Base-by-base conservation (phyloP, 2,888 invertebrate species). In the Maniola hyperantus region DNA sequence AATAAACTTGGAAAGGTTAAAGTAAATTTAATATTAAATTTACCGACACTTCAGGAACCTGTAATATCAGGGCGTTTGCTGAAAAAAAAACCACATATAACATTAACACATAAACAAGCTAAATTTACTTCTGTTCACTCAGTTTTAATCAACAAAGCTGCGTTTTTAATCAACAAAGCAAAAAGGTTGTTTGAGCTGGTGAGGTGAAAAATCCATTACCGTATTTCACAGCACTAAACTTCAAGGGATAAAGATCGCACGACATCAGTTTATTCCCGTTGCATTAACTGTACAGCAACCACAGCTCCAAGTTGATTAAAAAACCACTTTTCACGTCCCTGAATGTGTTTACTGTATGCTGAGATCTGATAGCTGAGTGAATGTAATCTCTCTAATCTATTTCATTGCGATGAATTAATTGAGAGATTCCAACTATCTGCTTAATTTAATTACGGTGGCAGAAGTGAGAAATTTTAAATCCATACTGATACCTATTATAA, bases 281-380 rank as follows among this genome's bases (percentile, higher is more conserved):
- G 60, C 66, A 62, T 69, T 67, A 64, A 42, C 36, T 61, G 64
- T 34, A 61, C 64, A 64, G 60, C 60, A 64, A 57, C 57, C 63
- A 44, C 66, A 60, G 63, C 42, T 64, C 39, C 44, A 60, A 50
- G 51, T 64, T 62, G 64, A 64, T 67, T 69, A 67, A 69, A 68
- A 69, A 69, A 67, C 67, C 51, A 51, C 64, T 64, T 68, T 61
- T 48, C 39, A 60, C 42, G 36, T 60, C 15, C 39, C 65, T 55
- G 48, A 57, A 57, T 60, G 39, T 57, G 33, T 8, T 18, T 33
- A 11, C 34, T 33, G 51, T 58, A 42, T 67, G 46, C 39, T 59
- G 18, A 59, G 20, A 60, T 66, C 33, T 51, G 59, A 64, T 55
- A 61, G 64, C 54, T 50, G 55, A 18, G 11, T 57, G 42, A 33